phyloP scores from a whole-genome alignment of 1,140 invertebrate genomes.

The Spodoptera litura region DNA sequence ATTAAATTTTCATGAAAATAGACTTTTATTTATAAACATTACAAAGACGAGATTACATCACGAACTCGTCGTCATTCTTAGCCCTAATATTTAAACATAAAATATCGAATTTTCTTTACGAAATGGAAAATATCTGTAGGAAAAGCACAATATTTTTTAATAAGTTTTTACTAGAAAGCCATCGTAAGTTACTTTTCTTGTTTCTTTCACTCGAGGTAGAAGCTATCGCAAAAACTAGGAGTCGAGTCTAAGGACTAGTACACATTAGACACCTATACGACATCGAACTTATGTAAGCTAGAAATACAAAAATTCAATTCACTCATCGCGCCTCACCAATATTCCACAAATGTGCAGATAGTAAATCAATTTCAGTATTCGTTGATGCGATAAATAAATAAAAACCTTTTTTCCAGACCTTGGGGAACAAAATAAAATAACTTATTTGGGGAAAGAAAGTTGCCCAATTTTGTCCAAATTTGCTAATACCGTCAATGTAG shows the following conservation, averaged over 20 bases:
- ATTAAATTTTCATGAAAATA: too few species aligned
- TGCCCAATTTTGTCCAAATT: slow-evolving; percentile 43
- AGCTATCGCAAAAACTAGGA: slow-evolving; percentile 44
- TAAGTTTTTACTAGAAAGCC: slow-evolving; percentile 26
- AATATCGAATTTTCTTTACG: background rate
- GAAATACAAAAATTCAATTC: slow-evolving; percentile 10
- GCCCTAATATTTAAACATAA: background rate
- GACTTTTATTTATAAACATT: too few species aligned
- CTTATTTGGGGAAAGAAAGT: slow-evolving; percentile 33
- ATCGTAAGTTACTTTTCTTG: slow-evolving; percentile 44
- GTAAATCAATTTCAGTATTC: slow-evolving; percentile 32
- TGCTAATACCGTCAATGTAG: slow-evolving; percentile 34
- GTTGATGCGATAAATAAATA: slow-evolving; percentile 33
- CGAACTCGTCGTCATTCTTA: too few species aligned
- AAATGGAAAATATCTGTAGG: background rate
- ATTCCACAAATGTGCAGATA: slow-evolving; percentile 13
- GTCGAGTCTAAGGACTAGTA: slow-evolving; percentile 8
- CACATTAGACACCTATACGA: background rate
- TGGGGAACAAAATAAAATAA: slow-evolving; percentile 38
- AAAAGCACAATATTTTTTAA: slow-evolving; percentile 30
- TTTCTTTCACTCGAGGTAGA: slow-evolving; percentile 30
- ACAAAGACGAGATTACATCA: too few species aligned
- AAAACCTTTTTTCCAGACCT: slow-evolving; percentile 26
- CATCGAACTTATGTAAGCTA: background rate
- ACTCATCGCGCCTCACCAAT: slow-evolving; percentile 3